Base-by-base conservation (phyloP, 2,888 invertebrate species). In the Boloria selene region DNA sequence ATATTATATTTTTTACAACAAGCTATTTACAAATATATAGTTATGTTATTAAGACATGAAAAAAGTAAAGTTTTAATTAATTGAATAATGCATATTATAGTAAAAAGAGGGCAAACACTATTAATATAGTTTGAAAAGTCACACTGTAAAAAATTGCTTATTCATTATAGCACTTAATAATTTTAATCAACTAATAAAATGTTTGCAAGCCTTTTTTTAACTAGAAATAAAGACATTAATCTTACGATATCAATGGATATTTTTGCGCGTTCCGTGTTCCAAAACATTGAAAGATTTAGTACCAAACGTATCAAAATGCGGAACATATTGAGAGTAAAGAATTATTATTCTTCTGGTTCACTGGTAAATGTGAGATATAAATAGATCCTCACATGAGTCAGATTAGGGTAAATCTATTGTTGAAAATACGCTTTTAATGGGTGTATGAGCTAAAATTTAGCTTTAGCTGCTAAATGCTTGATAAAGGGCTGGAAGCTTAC, bases 331-430 rank as follows among this genome's bases (percentile, higher is more conserved):
- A 13, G 51, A 55, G 53, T 51, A 60, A 53, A 64, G 54, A 67
- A 70, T 70, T 59, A 64, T 64, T 49, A 63, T 66, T 67, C 67
- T 61, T 64, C 45, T 53, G 58, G 58, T 52, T 64, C 47, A 52
- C 18, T 64, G 44, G 52, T 42, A 47, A 60, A 65, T 49, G 65
- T 65, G 60, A 60, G 54, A 65, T 38, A 65, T 60, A 60, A 64
- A 60, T 45, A 45, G 51, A 44, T 6, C 55, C 64, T 38, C 2
- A 38, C 31, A 10, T 31, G 47, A 44, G 26, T 22, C 22, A 51
- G 16, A 7, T 10, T 38, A 42, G 18, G 17, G 38, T 51, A 52
- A 44, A 64, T 64, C 52, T 64, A 53, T 64, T 52, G 64, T 59
- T 45, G 52, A 45, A 64, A 59, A 59, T 59, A 59, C 31, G 31